These are phyloP conservation scores for Aphis craccivora DNA, from an alignment of 1,140 invertebrate genomes.

Conservation along the genomic window DNA sequence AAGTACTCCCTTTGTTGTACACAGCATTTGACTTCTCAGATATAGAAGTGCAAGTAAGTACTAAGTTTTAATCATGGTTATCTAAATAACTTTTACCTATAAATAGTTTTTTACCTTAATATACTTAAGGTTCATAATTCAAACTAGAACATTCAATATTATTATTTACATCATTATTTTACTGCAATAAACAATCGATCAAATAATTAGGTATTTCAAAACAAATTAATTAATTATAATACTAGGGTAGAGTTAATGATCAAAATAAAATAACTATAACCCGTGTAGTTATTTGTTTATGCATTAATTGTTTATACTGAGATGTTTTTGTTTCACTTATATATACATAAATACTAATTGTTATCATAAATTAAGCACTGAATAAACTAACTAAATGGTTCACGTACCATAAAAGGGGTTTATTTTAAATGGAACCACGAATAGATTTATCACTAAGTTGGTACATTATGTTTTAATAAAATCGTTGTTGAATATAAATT, in stretches of 20 bases:
- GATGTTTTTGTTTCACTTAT: not conserved
- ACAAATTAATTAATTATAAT: not conserved
- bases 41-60: constrained; percentile 90
- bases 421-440: not conserved
- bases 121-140: not conserved
- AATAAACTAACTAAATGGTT: not conserved
- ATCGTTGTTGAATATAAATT: not conserved
- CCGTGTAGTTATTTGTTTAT: not conserved
- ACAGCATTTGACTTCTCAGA: constrained; percentile 88
- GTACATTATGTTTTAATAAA: not conserved
- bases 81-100: not conserved
- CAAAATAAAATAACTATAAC: not conserved
- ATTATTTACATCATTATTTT: not conserved
- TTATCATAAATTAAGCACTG: not conserved
- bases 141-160: not conserved
- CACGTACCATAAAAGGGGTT: not conserved
- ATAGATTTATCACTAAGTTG: not conserved
- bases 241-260: not conserved
- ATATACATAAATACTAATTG: too few species aligned
- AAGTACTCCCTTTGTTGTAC: constrained; percentile 89
- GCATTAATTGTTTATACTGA: not conserved
- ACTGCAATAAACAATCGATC: not conserved
- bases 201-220: not conserved
- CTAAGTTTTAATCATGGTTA: constrained; percentile 67
- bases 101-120: too few species aligned